These are phyloP conservation scores for Nothoprocta pentlandii DNA, from an alignment of 2,113 vertebrate species.

Conservation along the genomic window DNA sequence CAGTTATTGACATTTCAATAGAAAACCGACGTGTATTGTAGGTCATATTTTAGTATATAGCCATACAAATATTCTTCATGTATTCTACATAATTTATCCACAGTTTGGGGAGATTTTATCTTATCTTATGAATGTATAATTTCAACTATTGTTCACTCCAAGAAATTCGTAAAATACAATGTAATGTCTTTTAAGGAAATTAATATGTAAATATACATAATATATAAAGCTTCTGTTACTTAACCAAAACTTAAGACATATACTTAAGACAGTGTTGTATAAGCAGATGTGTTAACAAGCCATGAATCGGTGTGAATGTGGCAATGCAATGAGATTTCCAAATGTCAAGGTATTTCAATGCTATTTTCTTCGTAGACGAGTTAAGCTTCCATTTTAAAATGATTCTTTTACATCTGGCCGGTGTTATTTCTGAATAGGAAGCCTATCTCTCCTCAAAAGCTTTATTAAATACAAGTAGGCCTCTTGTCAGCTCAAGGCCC, in stretches of 20 bases:
- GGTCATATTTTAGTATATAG: neutral
- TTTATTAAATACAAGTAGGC: constrained; percentile 69
- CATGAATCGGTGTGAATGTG: neutral
- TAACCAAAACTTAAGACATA: neutral
- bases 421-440: constrained; percentile 51
- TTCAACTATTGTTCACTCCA: neutral
- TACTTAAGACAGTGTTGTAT: neutral
- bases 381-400: constrained; percentile 45
- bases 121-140: neutral
- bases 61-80: neutral
- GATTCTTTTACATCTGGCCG: constrained; percentile 51
- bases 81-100: neutral
- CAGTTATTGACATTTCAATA: neutral
- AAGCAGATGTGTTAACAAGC: neutral
- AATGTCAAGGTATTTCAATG: neutral
- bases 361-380: constrained; percentile 10
- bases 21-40: neutral
- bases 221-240: neutral
- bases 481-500: constrained; percentile 65
- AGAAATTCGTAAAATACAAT: neutral
- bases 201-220: no score
- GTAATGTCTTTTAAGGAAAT: neutral
- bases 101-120: neutral
- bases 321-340: neutral
- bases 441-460: constrained; percentile 58